These are phyloP conservation scores for Pseudoips prasinana DNA, from an alignment of 2,888 invertebrate species.

Conservation along the genomic window DNA sequence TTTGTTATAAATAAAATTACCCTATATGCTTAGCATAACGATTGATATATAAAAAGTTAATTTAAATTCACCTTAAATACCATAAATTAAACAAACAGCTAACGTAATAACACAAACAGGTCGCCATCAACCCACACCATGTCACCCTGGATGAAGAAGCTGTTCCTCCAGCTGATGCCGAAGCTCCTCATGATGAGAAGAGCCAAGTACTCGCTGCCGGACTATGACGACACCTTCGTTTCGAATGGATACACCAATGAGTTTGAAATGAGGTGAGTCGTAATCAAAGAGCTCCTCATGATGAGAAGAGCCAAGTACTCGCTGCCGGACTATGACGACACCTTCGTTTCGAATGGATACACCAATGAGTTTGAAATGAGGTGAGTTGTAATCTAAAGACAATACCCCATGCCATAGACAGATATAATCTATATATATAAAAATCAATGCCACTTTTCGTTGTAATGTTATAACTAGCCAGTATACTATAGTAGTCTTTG, in stretches of 20 bases:
- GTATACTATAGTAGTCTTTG: too few relatives aligned
- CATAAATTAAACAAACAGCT: too few relatives aligned
- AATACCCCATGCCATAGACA: too few relatives aligned
- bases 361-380: conserved; percentile 92
- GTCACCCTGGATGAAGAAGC: conserved; percentile 93
- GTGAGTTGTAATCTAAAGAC: conserved; percentile 65
- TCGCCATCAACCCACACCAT: conserved; percentile 97
- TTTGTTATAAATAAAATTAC: too few relatives aligned
- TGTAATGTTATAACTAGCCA: too few relatives aligned
- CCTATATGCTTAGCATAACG: too few relatives aligned
- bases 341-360: conserved; percentile 89
- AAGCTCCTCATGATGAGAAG: conserved; percentile 94
- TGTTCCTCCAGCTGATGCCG: conserved; percentile 97
- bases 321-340: conserved; percentile 91
- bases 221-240: conserved; percentile 90
- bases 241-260: conserved; percentile 92
- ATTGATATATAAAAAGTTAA: too few relatives aligned
- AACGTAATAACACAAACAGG: conserved; percentile 60
- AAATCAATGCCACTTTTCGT: too few relatives aligned
- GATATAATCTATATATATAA: too few relatives aligned
- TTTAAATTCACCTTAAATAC: too few relatives aligned
- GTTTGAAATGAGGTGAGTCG: conserved; percentile 88
- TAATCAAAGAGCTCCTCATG: conserved; percentile 87
- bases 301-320: conserved; percentile 95
- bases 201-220: conserved; percentile 92